A percentile compares a stretch with the other conserved stretches of the same genome.
Evolutionary conservation across 2,888 invertebrate species (phyloP).

Genomic region (Xestia c-nigrum): DNA sequence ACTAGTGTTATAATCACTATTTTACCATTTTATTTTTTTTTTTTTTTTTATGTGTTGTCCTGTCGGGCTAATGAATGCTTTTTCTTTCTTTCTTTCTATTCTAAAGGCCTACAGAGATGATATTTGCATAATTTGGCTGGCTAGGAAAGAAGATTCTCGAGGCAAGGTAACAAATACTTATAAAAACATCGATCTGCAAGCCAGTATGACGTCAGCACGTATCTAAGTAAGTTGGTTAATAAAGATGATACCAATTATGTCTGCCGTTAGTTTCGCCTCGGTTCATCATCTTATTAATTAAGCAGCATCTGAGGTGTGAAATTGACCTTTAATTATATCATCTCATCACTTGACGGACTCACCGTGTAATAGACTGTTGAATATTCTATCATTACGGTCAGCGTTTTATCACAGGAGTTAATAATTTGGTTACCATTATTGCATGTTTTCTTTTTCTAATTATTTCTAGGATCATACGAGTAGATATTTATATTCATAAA

Average conservation of each 20-base stretch:
- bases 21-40: no score
- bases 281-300: constrained; percentile 27
- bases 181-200: neutral
- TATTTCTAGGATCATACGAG: neutral
- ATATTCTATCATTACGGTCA: neutral
- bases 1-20: no score
- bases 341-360: neutral
- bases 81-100: no score
- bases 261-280: constrained; percentile 33
- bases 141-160: no score
- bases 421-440: neutral
- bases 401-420: neutral
- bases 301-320: constrained; percentile 29
- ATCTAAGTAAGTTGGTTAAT: neutral
- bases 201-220: constrained; percentile 13
- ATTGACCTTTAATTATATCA: constrained; percentile 43
- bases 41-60: no score
- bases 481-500: no score
- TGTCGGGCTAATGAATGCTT: no score
- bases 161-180: no score
- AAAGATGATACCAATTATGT: constrained; percentile 15
- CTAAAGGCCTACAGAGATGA: neutral
- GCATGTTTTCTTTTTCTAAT: neutral
- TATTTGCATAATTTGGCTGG: no score
- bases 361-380: neutral